Evolutionary conservation across 2,888 invertebrate genomes (phyloP).

Genomic region (Tryphoninae sp.): DNA sequence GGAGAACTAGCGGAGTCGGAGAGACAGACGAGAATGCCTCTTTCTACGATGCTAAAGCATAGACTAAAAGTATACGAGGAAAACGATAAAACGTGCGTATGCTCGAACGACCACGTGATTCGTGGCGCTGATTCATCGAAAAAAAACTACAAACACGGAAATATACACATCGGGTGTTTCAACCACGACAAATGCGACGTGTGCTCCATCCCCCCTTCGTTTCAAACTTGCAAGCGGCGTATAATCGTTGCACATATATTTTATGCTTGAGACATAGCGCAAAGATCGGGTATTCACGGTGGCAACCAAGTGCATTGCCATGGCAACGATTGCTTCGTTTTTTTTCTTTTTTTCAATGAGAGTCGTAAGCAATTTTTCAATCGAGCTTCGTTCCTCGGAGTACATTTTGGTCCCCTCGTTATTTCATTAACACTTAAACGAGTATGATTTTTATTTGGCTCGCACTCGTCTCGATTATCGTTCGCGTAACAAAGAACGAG

Average conservation of each 20-base stretch:
- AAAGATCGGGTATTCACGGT: not conserved
- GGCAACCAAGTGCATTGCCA: slow-evolving; percentile 3
- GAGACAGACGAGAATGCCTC: slow-evolving; percentile 5
- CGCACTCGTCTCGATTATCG: slow-evolving; percentile 6
- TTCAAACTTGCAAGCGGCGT: not conserved
- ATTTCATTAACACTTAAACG: not conserved
- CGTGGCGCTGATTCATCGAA: slow-evolving; percentile 45
- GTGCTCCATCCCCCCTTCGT: not conserved
- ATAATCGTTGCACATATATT: not conserved
- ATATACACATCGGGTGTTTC: not conserved
- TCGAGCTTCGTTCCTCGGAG: not conserved
- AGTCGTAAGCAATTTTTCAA: slow-evolving; percentile 11
- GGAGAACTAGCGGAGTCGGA: not conserved
- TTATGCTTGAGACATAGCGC: not conserved
- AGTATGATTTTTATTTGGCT: slow-evolving; percentile 38
- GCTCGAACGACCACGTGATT: slow-evolving; percentile 34
- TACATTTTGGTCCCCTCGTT: not conserved
- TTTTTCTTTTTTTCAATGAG: not conserved
- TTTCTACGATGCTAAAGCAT: slow-evolving; percentile 35
- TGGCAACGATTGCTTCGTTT: not conserved
- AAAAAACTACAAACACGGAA: slow-evolving; percentile 11
- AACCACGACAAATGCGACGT: not conserved
- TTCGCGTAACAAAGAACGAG: slow-evolving; percentile 13
- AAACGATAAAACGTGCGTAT: slow-evolving; percentile 7
- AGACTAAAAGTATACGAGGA: slow-evolving; percentile 40